phyloP scores from a whole-genome alignment of 2,888 invertebrate genomes.

The Thumatha senex region DNA sequence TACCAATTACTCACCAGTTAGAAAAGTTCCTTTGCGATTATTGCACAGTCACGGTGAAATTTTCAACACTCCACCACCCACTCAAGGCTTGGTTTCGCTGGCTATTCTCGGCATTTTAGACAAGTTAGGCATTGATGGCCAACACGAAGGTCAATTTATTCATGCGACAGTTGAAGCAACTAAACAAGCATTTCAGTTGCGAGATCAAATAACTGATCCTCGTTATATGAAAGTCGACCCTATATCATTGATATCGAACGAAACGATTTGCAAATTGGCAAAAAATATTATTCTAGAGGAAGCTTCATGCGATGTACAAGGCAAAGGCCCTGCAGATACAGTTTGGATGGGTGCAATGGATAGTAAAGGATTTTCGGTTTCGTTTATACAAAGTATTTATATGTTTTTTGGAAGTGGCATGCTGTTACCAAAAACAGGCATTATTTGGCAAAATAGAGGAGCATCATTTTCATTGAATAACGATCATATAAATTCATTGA shows the following conservation, averaged over 20 bases:
- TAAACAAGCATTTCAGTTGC: conserved; percentile 56
- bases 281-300: conserved; percentile 48
- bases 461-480: too few species aligned
- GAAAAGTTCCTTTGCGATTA: conserved; percentile 59
- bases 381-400: conserved; percentile 73
- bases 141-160: conserved; percentile 64
- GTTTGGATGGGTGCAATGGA: too few species aligned
- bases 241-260: conserved; percentile 49
- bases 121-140: conserved; percentile 58
- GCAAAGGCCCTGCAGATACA: conserved; percentile 57
- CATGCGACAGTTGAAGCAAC: conserved; percentile 69
- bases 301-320: conserved; percentile 44
- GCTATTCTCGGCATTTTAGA: conserved; percentile 67
- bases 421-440: conserved; percentile 69
- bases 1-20: conserved; percentile 54
- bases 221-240: conserved; percentile 59
- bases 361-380: conserved; percentile 72
- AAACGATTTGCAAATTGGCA: conserved; percentile 54
- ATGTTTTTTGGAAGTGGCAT: conserved; percentile 67
- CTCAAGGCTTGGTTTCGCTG: conserved; percentile 70
- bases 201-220: conserved; percentile 68
- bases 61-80: conserved; percentile 69
- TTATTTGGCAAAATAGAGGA: conserved; percentile 75
- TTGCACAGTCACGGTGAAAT: conserved; percentile 60
- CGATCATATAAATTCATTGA: conserved; percentile 51